A percentile compares a stretch with the other conserved stretches of the same genome.
phyloP scores from a whole-genome alignment of 2,888 invertebrate species.

The Tridacna crocea region DNA sequence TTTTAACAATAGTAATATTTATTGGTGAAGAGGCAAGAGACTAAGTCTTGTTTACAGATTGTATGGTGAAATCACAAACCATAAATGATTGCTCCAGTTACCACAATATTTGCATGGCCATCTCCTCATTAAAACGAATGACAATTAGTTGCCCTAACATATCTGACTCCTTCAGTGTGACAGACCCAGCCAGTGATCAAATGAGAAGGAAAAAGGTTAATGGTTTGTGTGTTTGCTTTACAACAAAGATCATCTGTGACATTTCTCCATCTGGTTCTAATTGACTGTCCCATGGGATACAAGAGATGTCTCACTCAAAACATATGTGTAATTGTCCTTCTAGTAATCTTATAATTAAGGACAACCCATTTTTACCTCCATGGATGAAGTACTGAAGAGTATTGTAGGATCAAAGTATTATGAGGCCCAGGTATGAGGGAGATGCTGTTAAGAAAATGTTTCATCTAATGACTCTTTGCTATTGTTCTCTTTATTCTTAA shows the following conservation, averaged over 20 bases:
- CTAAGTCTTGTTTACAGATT: no score
- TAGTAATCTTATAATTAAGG: constrained; percentile 51
- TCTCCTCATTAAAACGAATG: no score
- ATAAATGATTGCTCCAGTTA: no score
- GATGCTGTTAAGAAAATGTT: background rate
- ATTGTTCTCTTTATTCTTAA: no score
- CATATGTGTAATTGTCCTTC: constrained; percentile 55
- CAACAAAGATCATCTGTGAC: constrained; percentile 14
- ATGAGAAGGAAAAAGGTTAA: background rate
- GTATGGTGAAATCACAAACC: no score
- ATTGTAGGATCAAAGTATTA: background rate
- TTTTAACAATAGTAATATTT: no score
- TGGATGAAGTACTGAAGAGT: background rate
- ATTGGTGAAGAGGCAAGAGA: no score
- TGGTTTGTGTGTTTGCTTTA: background rate
- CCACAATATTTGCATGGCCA: no score
- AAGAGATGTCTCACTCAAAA: constrained; percentile 26
- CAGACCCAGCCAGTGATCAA: no score
- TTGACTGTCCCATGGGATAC: constrained; percentile 14
- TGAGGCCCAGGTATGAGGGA: constrained; percentile 7
- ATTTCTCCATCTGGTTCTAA: constrained; percentile 39
- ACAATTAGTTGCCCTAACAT: no score
- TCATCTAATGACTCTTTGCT: background rate
- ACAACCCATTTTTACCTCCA: constrained; percentile 25
- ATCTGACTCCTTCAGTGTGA: no score